Evolutionary conservation across 2,113 vertebrate genomes (phyloP).

Genomic region (Myiopsitta monachus): DNA sequence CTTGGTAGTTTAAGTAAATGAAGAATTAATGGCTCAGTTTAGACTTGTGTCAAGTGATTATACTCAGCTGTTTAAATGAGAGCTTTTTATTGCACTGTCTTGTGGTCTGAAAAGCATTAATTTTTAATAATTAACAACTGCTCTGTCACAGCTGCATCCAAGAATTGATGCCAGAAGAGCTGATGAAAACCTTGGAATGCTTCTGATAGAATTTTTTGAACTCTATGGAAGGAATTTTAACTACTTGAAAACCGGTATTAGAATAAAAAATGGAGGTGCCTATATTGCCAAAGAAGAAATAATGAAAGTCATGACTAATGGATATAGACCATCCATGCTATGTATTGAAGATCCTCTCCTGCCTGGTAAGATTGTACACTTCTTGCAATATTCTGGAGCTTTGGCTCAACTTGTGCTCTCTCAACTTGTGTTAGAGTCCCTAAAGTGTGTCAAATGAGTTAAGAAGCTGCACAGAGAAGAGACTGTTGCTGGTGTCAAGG

Average conservation of each 20-base stretch:
- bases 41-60: not conserved
- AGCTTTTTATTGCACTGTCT: not conserved
- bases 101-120: not conserved
- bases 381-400: not conserved
- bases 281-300: slow-evolving; percentile 98
- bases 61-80: not conserved
- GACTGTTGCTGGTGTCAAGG: not conserved
- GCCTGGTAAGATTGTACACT: slow-evolving; percentile 80
- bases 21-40: not conserved
- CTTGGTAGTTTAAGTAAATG: not conserved
- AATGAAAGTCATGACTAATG: slow-evolving; percentile 94
- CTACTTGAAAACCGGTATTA: slow-evolving; percentile 98
- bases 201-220: slow-evolving; percentile 98
- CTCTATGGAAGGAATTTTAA: slow-evolving; percentile 98
- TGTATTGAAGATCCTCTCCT: slow-evolving; percentile 98
- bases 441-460: not conserved
- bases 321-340: slow-evolving; percentile 95
- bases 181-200: slow-evolving; percentile 94
- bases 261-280: slow-evolving; percentile 96
- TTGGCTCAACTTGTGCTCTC: not conserved
- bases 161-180: slow-evolving; percentile 90
- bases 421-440: not conserved
- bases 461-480: not conserved
- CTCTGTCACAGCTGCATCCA: slow-evolving; percentile 86
- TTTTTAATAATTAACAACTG: not conserved